These are phyloP conservation scores for Struthio camelus DNA, from an alignment of 2,113 vertebrate genomes.

Conservation along the genomic window DNA sequence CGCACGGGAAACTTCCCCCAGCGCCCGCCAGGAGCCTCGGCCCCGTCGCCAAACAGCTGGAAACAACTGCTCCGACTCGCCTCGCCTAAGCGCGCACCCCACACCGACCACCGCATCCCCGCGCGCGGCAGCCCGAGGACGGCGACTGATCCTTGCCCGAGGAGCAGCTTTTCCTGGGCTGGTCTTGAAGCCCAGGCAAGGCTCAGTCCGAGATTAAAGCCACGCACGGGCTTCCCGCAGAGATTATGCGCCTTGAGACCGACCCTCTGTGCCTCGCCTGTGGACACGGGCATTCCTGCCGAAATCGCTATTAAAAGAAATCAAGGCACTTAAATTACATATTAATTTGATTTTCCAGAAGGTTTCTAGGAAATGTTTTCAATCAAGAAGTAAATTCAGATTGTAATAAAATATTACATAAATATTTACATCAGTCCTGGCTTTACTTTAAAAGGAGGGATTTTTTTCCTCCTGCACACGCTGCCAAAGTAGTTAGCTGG, in stretches of 20 bases:
- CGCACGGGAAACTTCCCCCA: background rate
- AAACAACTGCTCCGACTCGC: background rate
- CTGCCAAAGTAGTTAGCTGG: slow-evolving; percentile 41
- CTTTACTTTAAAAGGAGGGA: slow-evolving; percentile 66
- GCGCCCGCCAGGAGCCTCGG: background rate
- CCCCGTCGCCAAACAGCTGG: accelerated
- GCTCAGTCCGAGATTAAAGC: background rate
- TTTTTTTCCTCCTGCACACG: background rate
- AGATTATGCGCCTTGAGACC: accelerated
- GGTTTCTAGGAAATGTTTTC: slow-evolving; percentile 73
- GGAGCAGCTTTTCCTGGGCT: accelerated
- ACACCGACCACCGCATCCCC: accelerated
- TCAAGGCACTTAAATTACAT: slow-evolving; percentile 31
- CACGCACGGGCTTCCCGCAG: accelerated
- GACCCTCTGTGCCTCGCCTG: background rate
- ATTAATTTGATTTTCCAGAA: slow-evolving; percentile 78
- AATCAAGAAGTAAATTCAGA: slow-evolving; percentile 56
- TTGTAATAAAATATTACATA: slow-evolving; percentile 74
- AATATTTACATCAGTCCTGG: slow-evolving; percentile 76
- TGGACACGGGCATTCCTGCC: background rate
- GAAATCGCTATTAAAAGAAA: background rate
- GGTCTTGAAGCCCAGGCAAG: background rate
- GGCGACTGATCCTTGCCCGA: background rate
- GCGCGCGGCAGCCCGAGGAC: too few relatives aligned
- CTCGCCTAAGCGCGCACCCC: background rate